Percentiles rank a stretch among this genome's conserved stretches.
Evolutionary conservation across 2,113 vertebrate genomes (phyloP).

Genomic region (Delphinus delphis): DNA sequence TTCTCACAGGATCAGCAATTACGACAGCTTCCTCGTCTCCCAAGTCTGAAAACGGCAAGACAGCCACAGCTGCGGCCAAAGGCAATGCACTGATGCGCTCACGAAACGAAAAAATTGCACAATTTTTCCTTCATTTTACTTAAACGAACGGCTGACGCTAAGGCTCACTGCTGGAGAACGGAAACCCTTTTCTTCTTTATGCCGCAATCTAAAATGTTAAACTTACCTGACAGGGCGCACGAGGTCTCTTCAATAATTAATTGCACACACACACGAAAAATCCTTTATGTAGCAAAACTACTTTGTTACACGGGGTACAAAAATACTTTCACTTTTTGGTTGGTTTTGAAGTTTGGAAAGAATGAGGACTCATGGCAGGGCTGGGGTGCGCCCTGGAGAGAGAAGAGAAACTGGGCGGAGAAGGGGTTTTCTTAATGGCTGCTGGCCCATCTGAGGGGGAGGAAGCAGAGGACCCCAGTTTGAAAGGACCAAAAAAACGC

Average conservation of each 20-base stretch:
- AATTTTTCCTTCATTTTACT: conserved; percentile 77
- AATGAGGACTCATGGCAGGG: conserved; percentile 79
- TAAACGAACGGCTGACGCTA: conserved; percentile 76
- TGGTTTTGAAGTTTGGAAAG: conserved; percentile 83
- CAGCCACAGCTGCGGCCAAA: conserved; percentile 76
- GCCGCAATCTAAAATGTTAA: conserved; percentile 86
- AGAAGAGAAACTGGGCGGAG: background rate
- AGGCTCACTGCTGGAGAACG: conserved; percentile 76
- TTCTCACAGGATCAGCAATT: conserved; percentile 86
- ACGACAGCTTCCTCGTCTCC: conserved; percentile 82
- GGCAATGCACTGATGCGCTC: conserved; percentile 82
- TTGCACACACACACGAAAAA: conserved; percentile 87
- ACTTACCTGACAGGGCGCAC: conserved; percentile 86
- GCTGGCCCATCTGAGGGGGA: conserved; percentile 61
- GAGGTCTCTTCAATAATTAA: conserved; percentile 86
- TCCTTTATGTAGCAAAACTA: conserved; percentile 90
- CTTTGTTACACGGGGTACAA: conserved; percentile 90
- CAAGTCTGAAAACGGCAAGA: conserved; percentile 80
- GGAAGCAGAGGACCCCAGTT: conserved; percentile 59
- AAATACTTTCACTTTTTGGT: conserved; percentile 87
- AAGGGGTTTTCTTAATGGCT: conserved; percentile 55
- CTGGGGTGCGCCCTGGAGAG: conserved; percentile 63
- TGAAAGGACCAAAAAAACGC: conserved; percentile 59
- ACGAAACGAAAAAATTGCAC: conserved; percentile 84
- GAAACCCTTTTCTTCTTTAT: conserved; percentile 78